A percentile compares a stretch with the other conserved stretches of the same genome.
phyloP scores from a whole-genome alignment of 2,113 vertebrate species.

The Aphyosemion australe region DNA sequence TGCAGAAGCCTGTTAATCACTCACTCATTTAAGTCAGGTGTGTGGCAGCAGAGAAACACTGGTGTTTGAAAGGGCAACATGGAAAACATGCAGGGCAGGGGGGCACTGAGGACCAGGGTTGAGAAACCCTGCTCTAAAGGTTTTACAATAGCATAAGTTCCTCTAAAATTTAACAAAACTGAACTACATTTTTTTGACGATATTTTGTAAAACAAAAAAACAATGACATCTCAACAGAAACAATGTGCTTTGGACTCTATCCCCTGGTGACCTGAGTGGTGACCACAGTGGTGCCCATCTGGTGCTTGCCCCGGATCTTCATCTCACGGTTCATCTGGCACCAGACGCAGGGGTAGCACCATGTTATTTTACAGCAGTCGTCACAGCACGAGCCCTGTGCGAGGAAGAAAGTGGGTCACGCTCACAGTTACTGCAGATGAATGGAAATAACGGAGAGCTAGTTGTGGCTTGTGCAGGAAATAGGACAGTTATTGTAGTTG shows the following conservation, averaged over 20 bases:
- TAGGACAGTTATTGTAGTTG: too few species aligned
- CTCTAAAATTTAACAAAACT: neutral
- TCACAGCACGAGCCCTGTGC: slow-evolving; percentile 74
- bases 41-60: too few species aligned
- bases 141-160: too few species aligned
- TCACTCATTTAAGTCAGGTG: too few species aligned
- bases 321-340: slow-evolving; percentile 82
- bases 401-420: neutral
- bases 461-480: too few species aligned
- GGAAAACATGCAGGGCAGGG: too few species aligned
- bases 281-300: slow-evolving; percentile 20
- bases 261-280: slow-evolving; percentile 49
- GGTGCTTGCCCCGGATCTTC: slow-evolving; percentile 47
- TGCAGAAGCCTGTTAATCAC: too few species aligned
- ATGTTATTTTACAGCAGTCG: slow-evolving; percentile 65
- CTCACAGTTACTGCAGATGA: too few species aligned
- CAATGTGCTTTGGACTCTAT: neutral
- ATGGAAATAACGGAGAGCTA: too few species aligned
- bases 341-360: slow-evolving; percentile 75
- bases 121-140: too few species aligned
- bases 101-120: too few species aligned
- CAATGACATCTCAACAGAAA: neutral
- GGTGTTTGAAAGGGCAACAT: too few species aligned
- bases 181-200: neutral
- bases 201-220: neutral